Percentiles rank a stretch among this genome's conserved stretches.
Evolutionary conservation across 2,113 vertebrate species (phyloP).

Genomic region (Scalopus aquaticus): DNA sequence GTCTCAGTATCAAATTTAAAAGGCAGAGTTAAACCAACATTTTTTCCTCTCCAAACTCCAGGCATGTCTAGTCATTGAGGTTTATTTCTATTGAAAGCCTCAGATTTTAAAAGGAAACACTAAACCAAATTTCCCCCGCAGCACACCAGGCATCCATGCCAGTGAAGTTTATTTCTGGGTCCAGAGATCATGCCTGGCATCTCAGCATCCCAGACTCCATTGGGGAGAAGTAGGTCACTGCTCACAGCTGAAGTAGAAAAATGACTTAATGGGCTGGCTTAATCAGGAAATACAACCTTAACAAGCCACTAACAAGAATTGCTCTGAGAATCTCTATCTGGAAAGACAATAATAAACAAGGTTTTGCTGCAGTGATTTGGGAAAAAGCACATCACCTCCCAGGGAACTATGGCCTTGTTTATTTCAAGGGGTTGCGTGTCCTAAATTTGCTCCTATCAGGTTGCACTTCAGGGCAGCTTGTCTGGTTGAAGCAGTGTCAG

Average conservation of each 20-base stretch:
- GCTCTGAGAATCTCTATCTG: neutral
- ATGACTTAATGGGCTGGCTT: neutral
- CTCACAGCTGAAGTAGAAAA: neutral
- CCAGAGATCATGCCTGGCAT: neutral
- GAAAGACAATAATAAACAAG: neutral
- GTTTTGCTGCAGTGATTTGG: neutral
- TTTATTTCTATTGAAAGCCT: conserved; percentile 55
- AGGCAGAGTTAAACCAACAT: neutral
- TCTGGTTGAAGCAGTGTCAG: neutral
- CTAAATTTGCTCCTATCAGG: neutral
- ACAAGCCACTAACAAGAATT: neutral
- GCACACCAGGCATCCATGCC: neutral
- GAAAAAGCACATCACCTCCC: neutral
- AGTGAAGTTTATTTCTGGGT: neutral
- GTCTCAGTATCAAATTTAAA: neutral
- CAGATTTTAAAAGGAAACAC: conserved; percentile 19
- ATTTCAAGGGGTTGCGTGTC: neutral
- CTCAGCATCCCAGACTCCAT: no score
- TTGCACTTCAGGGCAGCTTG: neutral
- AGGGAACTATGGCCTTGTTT: neutral
- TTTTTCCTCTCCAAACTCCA: neutral
- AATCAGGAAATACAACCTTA: neutral
- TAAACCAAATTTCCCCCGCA: neutral
- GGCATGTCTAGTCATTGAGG: neutral
- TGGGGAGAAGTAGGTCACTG: neutral